Percentiles rank a stretch among this genome's conserved stretches.
These are phyloP conservation scores for Oscheius sp. DNA, from an alignment of 1,140 invertebrate species.

Conservation along the genomic window DNA sequence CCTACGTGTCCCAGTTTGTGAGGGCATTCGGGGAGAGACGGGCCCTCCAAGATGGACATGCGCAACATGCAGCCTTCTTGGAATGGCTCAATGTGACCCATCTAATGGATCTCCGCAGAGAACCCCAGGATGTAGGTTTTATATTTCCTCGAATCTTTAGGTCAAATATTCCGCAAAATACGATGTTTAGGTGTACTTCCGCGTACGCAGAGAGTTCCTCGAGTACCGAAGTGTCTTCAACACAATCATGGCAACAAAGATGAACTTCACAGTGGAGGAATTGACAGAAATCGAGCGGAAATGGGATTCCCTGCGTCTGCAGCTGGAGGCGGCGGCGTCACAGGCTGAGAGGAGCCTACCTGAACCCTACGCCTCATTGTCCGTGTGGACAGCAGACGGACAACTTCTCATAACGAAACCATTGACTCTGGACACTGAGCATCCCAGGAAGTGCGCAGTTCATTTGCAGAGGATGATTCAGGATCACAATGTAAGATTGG, in stretches of 20 bases:
- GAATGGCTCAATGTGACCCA: constrained; percentile 22
- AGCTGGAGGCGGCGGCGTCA: constrained; percentile 23
- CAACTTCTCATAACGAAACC: constrained; percentile 31
- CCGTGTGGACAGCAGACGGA: constrained; percentile 29
- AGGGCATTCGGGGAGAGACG: constrained; percentile 64
- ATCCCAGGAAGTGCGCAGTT: constrained; percentile 26
- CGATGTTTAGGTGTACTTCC: constrained; percentile 21
- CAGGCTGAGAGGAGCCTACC: constrained; percentile 24
- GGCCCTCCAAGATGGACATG: constrained; percentile 20
- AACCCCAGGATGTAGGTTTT: constrained; percentile 11
- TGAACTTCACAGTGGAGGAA: constrained; percentile 28
- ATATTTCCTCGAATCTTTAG: neutral
- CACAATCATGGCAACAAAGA: constrained; percentile 35
- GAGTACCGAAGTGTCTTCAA: constrained; percentile 29
- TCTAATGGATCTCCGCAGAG: constrained; percentile 22
- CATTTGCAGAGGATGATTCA: constrained; percentile 23
- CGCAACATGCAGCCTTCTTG: constrained; percentile 17
- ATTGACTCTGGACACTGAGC: constrained; percentile 15
- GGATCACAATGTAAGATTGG: constrained; percentile 21
- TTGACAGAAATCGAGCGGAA: constrained; percentile 29
- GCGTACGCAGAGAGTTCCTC: constrained; percentile 33
- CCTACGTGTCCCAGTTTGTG: constrained; percentile 96
- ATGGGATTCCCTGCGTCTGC: constrained; percentile 20
- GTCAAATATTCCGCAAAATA: neutral
- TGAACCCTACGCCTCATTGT: constrained; percentile 25